phyloP scores from a whole-genome alignment of 2,888 invertebrate genomes.

The Shargacucullia verbasci region DNA sequence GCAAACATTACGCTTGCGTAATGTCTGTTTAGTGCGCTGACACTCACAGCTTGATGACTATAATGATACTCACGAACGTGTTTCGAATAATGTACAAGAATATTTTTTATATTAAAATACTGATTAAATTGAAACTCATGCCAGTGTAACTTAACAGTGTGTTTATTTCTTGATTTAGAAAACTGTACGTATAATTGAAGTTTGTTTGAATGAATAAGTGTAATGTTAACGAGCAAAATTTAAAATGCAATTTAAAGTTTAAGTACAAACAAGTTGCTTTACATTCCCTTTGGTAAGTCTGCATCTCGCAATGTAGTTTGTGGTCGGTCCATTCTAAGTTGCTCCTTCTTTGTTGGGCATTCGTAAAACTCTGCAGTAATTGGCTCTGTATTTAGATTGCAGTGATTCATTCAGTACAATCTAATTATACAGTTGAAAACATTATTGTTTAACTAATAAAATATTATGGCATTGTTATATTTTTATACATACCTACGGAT shows the following conservation, averaged over 20 bases:
- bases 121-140: conserved; percentile 20
- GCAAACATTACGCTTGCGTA: conserved; percentile 62
- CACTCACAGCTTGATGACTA: conserved; percentile 45
- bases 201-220: conserved; percentile 61
- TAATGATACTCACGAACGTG: conserved; percentile 49
- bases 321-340: conserved; percentile 75
- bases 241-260: conserved; percentile 88
- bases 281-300: conserved; percentile 83
- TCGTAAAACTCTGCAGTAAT: conserved; percentile 71
- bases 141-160: conserved; percentile 4
- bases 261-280: conserved; percentile 78
- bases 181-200: conserved; percentile 61
- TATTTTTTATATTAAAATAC: conserved; percentile 32
- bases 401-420: background rate
- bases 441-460: conserved; percentile 5
- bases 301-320: conserved; percentile 76
- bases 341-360: conserved; percentile 71
- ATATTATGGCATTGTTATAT: background rate
- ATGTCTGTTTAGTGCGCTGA: conserved; percentile 43
- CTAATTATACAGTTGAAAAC: conserved; percentile 7
- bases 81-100: conserved; percentile 29
- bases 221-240: conserved; percentile 82
- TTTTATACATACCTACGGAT: no score
- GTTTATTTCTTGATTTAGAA: conserved; percentile 37
- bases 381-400: conserved; percentile 59